Percentiles rank a stretch among this genome's conserved stretches.
Evolutionary conservation across 2,888 invertebrate species (phyloP).

Genomic region (Philopedon plagiatum): DNA sequence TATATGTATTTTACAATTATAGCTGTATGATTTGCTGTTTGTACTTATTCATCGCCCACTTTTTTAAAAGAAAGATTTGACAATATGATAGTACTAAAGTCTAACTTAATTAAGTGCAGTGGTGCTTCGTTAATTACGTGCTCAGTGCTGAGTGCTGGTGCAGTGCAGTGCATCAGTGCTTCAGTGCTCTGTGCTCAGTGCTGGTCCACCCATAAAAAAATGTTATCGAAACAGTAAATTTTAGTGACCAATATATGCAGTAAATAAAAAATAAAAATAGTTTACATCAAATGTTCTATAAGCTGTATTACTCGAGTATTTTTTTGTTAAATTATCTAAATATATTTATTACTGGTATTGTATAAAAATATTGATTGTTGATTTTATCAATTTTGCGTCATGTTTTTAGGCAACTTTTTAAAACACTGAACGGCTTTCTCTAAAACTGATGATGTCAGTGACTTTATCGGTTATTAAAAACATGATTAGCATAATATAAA

Average conservation of each 20-base stretch:
- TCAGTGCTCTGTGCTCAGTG: constrained; percentile 40
- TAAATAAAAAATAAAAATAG: neutral
- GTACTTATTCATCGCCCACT: neutral
- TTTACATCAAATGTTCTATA: no score
- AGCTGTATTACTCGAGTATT: no score
- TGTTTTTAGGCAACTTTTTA: no score
- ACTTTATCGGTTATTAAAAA: no score
- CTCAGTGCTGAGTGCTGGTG: constrained; percentile 43
- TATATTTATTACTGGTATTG: no score
- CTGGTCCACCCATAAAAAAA: constrained; percentile 23
- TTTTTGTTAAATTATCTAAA: no score
- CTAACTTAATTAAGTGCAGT: constrained; percentile 41
- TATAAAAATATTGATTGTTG: no score
- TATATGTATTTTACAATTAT: neutral
- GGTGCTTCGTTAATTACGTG: constrained; percentile 47
- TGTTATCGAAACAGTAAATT: constrained; percentile 30
- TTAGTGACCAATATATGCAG: neutral
- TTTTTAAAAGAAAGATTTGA: constrained; percentile 35
- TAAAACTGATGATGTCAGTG: no score
- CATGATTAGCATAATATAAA: neutral
- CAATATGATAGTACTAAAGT: constrained; percentile 22
- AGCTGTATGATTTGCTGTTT: neutral
- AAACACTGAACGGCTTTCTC: no score
- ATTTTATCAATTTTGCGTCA: no score
- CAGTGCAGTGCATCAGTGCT: constrained; percentile 46